Evolutionary conservation across 2,113 vertebrate genomes (phyloP).

Genomic region (Trichechus manatus): DNA sequence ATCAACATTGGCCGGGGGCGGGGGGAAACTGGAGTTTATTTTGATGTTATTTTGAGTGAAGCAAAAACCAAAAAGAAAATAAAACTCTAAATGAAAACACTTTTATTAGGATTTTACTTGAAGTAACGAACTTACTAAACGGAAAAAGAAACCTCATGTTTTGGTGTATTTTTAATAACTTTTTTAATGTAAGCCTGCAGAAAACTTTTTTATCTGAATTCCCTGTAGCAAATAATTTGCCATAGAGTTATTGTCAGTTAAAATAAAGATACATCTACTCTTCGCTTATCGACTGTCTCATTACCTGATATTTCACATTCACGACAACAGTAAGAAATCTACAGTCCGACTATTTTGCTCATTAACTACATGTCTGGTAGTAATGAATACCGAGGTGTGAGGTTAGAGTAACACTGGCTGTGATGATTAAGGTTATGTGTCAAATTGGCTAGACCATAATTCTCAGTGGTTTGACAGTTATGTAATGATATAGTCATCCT

Average conservation of each 20-base stretch:
- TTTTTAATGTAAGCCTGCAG: background rate
- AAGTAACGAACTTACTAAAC: background rate
- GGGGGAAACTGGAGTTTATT: background rate
- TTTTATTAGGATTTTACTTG: constrained; percentile 6
- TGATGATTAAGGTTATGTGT: too few relatives aligned
- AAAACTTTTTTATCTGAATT: background rate
- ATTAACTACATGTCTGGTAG: too few relatives aligned
- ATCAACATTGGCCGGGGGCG: background rate
- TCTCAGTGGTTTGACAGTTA: too few relatives aligned
- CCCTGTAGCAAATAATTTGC: background rate
- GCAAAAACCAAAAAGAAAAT: background rate
- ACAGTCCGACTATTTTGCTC: too few relatives aligned
- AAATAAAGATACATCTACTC: background rate
- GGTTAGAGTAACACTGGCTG: too few relatives aligned
- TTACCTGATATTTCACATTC: too few relatives aligned
- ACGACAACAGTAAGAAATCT: too few relatives aligned
- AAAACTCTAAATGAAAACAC: background rate
- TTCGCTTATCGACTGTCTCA: too few relatives aligned
- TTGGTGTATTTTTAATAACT: background rate
- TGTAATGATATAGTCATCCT: too few relatives aligned
- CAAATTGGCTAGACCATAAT: too few relatives aligned
- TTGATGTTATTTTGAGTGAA: background rate
- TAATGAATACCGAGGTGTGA: too few relatives aligned
- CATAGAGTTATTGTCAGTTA: background rate
- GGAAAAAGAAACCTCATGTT: background rate